Evolutionary conservation across 2,888 invertebrate genomes (phyloP), one percentile per base, ranked within the genome.

Genomic region (Sinodicranocentrus sp.): DNA sequence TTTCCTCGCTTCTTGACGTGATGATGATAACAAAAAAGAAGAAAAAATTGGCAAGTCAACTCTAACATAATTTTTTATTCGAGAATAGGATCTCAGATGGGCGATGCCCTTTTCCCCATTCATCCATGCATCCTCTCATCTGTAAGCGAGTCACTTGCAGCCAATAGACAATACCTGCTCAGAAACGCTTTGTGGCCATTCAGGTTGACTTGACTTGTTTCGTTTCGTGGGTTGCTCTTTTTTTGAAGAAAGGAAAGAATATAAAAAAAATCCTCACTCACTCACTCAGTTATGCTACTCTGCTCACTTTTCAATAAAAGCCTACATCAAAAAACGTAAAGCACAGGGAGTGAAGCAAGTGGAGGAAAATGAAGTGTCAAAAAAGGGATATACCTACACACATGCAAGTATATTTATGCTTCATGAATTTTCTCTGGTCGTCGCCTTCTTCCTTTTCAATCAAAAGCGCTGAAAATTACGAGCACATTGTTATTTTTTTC

Each of bases 21-120:
- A 33, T 33, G 33, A 33, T 33, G 33, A 33, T 10, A 10, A 33
- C 33, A 10, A 33, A 6, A 10, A 33, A 6, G 33, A 33, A 6
- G 33, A 33, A 6, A 10, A 6, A 10, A 33, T 33, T 3, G 10
- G 33, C 33, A 33, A 6, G 10, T 33, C 33, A 33, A 6, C 33
- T 6, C 33, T 10, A 33, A 6, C 33, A 33, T 33, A 33, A 33
- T 33, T 33, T 33, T 33, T 48, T 48, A 48, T 48, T 48, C 48
- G 48, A 48, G 10, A 21, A 57, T 52, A n/a, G 21, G 19, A 57
- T 19, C 3, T 52, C 3, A 57, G 70, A 77, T 79, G 79, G 79
- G 79, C 79, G 79, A 79, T 79, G 79, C 79, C 79, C 79, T 79
- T 63, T 71, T 78, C 78, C 70, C 59, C 70, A 78, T 70, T 79